These are phyloP conservation scores for Hydropotes inermis DNA, from an alignment of 2,113 vertebrate species.

Conservation along the genomic window DNA sequence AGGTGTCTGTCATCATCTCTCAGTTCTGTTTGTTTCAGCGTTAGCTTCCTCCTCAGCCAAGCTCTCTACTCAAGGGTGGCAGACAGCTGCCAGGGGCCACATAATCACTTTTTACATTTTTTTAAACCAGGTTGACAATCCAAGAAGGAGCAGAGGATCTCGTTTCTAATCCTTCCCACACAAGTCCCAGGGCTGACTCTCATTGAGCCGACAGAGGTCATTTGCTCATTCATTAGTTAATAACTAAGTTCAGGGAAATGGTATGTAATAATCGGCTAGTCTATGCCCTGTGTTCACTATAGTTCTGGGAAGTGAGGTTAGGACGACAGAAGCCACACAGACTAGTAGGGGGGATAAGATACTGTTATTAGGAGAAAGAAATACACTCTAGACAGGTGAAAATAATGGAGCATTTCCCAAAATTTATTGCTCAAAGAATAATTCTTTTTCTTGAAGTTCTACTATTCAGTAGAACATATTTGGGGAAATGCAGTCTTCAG, in stretches of 20 bases:
- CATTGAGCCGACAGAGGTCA: not conserved
- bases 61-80: not conserved
- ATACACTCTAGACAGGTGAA: not conserved
- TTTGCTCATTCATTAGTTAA: not conserved
- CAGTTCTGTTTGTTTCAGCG: slow-evolving; percentile 1
- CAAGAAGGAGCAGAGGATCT: not conserved
- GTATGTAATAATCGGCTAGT: not conserved
- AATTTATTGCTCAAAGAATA: not conserved
- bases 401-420: not conserved
- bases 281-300: not conserved
- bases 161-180: not conserved
- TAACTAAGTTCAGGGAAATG: not conserved
- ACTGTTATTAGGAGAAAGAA: not conserved
- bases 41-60: not conserved
- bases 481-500: not conserved
- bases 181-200: not conserved
- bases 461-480: not conserved
- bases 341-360: not conserved
- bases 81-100: not conserved
- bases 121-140: not conserved
- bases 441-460: not conserved
- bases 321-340: not conserved
- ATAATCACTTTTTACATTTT: not conserved
- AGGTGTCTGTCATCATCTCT: not conserved
- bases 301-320: not conserved